Conservation (phyloP, 2,113 vertebrate genomes). For the Neotragus pygmaeus region DNA sequence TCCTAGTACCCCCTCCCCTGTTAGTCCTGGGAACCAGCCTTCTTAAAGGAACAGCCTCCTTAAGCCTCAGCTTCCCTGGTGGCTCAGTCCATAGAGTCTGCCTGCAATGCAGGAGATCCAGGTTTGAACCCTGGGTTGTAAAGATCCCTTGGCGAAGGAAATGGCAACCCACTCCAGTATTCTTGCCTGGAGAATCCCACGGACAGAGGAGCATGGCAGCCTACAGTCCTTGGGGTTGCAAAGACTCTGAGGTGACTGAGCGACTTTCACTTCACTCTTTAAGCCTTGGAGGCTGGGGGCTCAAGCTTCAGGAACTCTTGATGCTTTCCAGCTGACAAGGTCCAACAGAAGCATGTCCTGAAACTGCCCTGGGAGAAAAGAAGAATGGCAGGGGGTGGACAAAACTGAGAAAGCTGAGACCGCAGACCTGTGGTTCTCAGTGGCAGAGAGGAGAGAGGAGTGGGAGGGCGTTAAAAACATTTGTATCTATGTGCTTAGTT, state of each 20-base stretch:
- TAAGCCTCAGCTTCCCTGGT: background rate
- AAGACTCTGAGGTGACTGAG: background rate
- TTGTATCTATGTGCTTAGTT: background rate
- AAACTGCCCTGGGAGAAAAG: background rate
- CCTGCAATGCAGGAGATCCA: background rate
- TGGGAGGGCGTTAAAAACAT: background rate
- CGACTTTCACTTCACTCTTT: background rate
- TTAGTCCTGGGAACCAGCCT: background rate
- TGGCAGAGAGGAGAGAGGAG: too few species aligned
- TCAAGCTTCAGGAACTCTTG: background rate
- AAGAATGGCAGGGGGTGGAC: background rate
- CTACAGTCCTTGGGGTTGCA: background rate
- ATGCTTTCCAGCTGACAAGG: background rate
- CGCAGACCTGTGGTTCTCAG: background rate
- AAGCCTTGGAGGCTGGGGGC: background rate
- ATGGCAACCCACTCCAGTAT: background rate
- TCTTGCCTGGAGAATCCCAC: background rate
- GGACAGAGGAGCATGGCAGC: background rate
- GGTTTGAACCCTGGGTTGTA: background rate
- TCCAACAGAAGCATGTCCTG: background rate
- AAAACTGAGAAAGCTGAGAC: background rate
- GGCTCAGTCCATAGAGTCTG: background rate
- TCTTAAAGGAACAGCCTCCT: conserved; percentile 1
- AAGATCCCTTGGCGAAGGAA: background rate
- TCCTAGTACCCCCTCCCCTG: background rate